Percentiles rank a stretch among this genome's conserved stretches.
These are phyloP conservation scores for Sitta europaea DNA, from an alignment of 2,113 vertebrate genomes.

Conservation along the genomic window DNA sequence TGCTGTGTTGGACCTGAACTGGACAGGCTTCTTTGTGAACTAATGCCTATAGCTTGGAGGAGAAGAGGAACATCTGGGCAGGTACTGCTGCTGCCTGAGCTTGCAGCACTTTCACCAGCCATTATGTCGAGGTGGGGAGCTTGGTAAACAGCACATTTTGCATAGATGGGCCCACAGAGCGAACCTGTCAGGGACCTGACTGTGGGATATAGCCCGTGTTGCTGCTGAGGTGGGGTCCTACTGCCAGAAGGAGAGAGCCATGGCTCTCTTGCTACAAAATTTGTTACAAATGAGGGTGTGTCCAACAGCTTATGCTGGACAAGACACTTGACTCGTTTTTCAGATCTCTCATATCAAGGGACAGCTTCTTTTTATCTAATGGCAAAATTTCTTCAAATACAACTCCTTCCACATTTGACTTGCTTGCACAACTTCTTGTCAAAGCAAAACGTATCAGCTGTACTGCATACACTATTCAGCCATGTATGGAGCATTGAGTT, in stretches of 20 bases:
- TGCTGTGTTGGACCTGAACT: neutral
- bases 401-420: neutral
- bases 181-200: neutral
- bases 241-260: neutral
- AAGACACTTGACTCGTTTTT: neutral
- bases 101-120: neutral
- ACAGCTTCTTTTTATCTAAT: neutral
- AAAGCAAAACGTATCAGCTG: neutral
- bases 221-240: neutral
- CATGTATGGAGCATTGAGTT: neutral
- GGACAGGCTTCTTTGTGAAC: neutral
- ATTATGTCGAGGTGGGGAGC: fast-evolving
- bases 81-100: neutral
- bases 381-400: neutral
- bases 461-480: neutral
- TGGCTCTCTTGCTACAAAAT: neutral
- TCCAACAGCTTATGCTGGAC: neutral
- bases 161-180: neutral
- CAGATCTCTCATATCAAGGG: neutral
- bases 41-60: neutral
- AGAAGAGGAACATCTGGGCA: neutral
- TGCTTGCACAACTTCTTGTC: neutral
- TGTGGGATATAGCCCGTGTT: neutral
- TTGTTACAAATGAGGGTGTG: neutral
- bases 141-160: neutral